phyloP scores from a whole-genome alignment of 2,113 vertebrate genomes.

The Alces alces region DNA sequence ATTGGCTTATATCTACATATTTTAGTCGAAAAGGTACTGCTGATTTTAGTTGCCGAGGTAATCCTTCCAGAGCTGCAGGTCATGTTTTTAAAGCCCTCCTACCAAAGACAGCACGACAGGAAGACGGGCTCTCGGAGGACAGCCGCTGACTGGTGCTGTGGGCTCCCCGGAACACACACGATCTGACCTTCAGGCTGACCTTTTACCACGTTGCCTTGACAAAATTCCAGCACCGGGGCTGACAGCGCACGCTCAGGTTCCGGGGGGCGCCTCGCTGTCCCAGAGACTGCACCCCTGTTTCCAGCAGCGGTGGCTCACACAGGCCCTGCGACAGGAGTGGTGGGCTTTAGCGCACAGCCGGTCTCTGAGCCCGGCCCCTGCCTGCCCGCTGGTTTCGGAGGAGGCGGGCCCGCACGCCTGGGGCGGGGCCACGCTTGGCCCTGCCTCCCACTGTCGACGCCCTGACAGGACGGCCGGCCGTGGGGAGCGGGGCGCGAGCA shows the following conservation, averaged over 20 bases:
- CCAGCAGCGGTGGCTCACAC: rapidly evolving
- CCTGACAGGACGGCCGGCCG: neutral
- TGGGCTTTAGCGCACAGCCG: rapidly evolving
- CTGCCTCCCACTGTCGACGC: neutral
- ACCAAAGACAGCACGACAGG: conserved; percentile 60
- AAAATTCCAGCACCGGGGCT: neutral
- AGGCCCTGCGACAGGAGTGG: neutral
- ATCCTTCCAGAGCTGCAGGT: neutral
- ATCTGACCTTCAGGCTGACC: neutral
- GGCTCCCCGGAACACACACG: neutral
- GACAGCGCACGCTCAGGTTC: neutral
- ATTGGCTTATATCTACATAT: conserved; percentile 3
- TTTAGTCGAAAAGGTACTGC: conserved; percentile 14
- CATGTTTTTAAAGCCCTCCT: conserved; percentile 35
- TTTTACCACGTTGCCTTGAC: neutral
- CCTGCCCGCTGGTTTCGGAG: neutral
- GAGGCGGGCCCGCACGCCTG: rapidly evolving
- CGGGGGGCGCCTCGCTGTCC: neutral
- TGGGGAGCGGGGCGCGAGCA: conserved; percentile 2
- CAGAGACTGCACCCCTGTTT: rapidly evolving
- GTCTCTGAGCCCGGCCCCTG: neutral
- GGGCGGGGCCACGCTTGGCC: neutral
- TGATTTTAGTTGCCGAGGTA: neutral
- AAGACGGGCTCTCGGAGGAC: neutral
- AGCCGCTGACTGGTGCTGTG: neutral